These are phyloP conservation scores for Dicentrarchus labrax DNA, from an alignment of 2,113 vertebrate species.

Conservation along the genomic window DNA sequence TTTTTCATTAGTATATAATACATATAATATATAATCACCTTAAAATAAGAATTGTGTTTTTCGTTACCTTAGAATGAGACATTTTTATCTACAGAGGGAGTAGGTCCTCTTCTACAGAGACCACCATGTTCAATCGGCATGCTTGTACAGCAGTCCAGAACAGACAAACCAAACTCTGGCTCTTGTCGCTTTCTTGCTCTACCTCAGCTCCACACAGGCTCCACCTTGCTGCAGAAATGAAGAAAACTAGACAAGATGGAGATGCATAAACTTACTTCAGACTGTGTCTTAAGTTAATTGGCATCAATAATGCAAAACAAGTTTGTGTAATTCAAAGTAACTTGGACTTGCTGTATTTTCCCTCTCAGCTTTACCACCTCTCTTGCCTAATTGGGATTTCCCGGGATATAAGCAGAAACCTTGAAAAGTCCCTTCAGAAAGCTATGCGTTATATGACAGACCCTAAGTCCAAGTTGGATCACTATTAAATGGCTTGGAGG, in stretches of 20 bases:
- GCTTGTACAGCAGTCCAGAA: no score
- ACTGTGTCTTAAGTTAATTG: background rate
- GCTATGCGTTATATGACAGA: background rate
- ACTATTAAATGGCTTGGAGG: background rate
- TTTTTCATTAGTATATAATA: no score
- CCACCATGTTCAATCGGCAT: no score
- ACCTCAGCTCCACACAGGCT: background rate
- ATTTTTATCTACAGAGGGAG: no score
- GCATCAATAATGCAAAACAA: no score
- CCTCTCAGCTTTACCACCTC: background rate
- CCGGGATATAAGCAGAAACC: background rate
- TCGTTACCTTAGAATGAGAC: no score
- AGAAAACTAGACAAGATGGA: background rate
- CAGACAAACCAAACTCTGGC: no score
- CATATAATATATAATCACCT: no score
- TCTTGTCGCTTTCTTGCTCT: background rate
- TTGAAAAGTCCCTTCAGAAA: background rate
- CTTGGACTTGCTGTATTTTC: background rate
- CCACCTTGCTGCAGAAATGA: background rate
- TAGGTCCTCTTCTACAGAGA: no score
- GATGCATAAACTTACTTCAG: background rate
- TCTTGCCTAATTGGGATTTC: background rate
- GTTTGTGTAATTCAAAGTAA: background rate
- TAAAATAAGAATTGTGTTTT: no score
- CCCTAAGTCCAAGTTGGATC: background rate